Base-by-base conservation (phyloP, 2,888 invertebrate species). In the Suillia variegata region DNA sequence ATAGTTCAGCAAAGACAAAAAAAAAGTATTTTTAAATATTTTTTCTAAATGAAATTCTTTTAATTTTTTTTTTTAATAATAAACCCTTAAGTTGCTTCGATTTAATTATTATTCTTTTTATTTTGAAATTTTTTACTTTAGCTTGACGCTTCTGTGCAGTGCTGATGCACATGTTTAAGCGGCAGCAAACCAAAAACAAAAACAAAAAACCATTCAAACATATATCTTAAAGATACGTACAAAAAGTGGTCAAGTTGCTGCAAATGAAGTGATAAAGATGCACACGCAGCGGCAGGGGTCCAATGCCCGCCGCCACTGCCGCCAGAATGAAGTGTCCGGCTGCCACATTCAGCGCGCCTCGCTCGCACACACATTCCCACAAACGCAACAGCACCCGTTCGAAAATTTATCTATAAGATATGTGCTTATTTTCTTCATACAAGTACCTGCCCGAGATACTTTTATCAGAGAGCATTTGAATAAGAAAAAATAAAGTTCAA, bases 181-280 rank as follows among this genome's bases (percentile, higher is more conserved):
- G n/a, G n/a, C n/a, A 38, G 3, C 10, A 38, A 31, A 61, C 67
- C 68, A 50, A 55, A 48, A 58, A 55, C 56, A 58, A 2, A 34
- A 49, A n/a, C 26, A 42, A 20, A 8, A 2, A 20, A 20, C 26
- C 50, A n/a, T n/a, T n/a, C n/a, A n/a, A n/a, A n/a, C n/a, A n/a
- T n/a, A n/a, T n/a, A n/a, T n/a, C n/a, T n/a, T n/a, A n/a, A n/a
- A 3, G 5, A 45, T 21, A 22, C 47, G 38, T 18, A 20, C 18
- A 53, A 33, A 38, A 53, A 38, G 67, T 74, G 74, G 70, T 67
- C 74, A 69, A 74, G 69, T 68, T 70, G 73, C 68, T 69, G 67
- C 66, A 74, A 75, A 74, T 75, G 70, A 74, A 74, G 73, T 74
- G 74, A 74, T 74, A 74, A 74, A 73, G 75, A 73, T 71, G 65